phyloP scores from a whole-genome alignment of 2,888 invertebrate genomes.

The Agonopterix heracliana region DNA sequence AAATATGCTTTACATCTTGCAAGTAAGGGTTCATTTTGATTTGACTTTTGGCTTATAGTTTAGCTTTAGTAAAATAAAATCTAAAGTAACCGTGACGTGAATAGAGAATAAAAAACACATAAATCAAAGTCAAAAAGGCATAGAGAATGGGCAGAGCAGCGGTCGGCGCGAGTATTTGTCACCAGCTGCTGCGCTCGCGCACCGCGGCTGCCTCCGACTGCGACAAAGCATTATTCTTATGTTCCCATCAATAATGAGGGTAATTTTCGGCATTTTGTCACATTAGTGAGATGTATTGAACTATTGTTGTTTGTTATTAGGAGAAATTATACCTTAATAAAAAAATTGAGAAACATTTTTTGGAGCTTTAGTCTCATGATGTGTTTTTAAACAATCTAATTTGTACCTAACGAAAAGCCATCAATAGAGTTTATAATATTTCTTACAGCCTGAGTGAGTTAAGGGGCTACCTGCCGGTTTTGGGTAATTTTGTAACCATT shows the following conservation, averaged over 20 bases:
- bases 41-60: slow-evolving; percentile 11
- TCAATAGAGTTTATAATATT: too few relatives aligned
- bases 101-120: slow-evolving; percentile 73
- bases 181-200: slow-evolving; percentile 57
- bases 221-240: slow-evolving; percentile 49
- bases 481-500: too few relatives aligned
- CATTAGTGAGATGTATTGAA: slow-evolving; percentile 64
- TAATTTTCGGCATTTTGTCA: slow-evolving; percentile 73
- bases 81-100: slow-evolving; percentile 69
- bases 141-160: slow-evolving; percentile 64
- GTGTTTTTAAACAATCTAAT: background rate
- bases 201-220: slow-evolving; percentile 22
- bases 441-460: too few relatives aligned
- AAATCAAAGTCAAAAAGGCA: slow-evolving; percentile 78
- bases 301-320: slow-evolving; percentile 56
- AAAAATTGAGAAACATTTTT: too few relatives aligned
- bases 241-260: slow-evolving; percentile 73
- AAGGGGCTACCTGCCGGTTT: too few relatives aligned
- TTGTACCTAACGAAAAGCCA: too few relatives aligned
- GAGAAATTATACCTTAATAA: slow-evolving; percentile 24
- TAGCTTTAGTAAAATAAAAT: slow-evolving; percentile 44
- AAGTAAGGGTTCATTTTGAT: slow-evolving; percentile 20
- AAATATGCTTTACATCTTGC: slow-evolving; percentile 25
- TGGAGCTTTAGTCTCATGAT: too few relatives aligned
- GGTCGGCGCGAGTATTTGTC: slow-evolving; percentile 52